These are phyloP conservation scores for Tyria jacobaeae DNA, from an alignment of 2,888 invertebrate species.

Conservation along the genomic window DNA sequence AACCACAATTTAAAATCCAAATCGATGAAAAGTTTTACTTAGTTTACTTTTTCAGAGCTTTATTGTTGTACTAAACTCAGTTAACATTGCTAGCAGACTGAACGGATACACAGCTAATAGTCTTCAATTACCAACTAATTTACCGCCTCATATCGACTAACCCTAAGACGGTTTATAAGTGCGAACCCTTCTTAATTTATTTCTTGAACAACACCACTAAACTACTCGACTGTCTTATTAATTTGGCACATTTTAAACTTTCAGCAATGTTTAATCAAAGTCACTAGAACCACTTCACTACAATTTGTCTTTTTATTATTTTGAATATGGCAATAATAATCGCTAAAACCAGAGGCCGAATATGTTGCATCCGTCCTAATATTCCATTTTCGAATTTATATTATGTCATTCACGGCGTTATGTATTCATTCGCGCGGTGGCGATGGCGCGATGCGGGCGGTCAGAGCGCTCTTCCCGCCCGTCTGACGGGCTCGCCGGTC, in stretches of 20 bases:
- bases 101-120: conserved; percentile 23
- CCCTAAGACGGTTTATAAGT: conserved; percentile 24
- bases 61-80: not conserved
- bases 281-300: conserved; percentile 13
- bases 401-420: conserved; percentile 31
- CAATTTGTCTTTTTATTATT: conserved; percentile 3
- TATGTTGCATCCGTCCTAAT: conserved; percentile 16
- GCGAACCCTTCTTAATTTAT: conserved; percentile 13
- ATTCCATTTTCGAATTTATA: conserved; percentile 43
- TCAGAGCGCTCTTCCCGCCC: conserved; percentile 66
- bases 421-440: conserved; percentile 35
- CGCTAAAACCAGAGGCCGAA: conserved; percentile 28
- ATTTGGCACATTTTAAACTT: conserved; percentile 27
- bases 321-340: conserved; percentile 8
- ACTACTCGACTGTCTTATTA: conserved; percentile 24
- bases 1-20: not conserved
- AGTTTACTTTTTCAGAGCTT: not conserved
- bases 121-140: conserved; percentile 37
- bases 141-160: conserved; percentile 27
- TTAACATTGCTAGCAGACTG: conserved; percentile 7
- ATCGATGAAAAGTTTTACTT: not conserved
- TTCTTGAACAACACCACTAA: conserved; percentile 16
- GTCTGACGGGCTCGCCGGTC: conserved; percentile 71
- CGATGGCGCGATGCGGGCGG: conserved; percentile 65
- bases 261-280: conserved; percentile 19